Conservation (phyloP, 2,113 vertebrate genomes). For the Microcebus lehilahytsara region DNA sequence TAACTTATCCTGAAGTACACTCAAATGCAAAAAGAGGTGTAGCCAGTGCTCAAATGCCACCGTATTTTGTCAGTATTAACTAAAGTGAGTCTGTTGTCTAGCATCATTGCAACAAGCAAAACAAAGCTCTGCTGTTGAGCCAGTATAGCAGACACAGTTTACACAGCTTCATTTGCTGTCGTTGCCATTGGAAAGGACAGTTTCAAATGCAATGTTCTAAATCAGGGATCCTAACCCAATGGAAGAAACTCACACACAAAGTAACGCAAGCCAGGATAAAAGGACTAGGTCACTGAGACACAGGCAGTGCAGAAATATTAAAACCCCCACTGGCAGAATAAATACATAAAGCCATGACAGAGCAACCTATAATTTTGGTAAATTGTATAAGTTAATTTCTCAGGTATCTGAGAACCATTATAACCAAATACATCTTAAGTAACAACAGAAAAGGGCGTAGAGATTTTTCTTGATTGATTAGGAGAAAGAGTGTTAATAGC, state of each 20-base stretch:
- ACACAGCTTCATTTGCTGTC: background rate
- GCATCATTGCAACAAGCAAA: background rate
- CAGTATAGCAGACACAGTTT: background rate
- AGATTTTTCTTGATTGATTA: background rate
- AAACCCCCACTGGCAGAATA: background rate
- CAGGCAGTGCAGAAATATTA: no score
- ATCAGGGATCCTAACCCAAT: background rate
- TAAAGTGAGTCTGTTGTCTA: background rate
- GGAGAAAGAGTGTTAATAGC: background rate
- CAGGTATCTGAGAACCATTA: background rate
- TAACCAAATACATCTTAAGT: background rate
- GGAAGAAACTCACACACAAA: background rate
- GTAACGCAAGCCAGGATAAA: background rate
- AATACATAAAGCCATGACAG: background rate
- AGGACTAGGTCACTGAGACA: background rate
- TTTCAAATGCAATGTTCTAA: background rate
- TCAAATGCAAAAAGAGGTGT: background rate
- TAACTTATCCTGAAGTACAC: background rate
- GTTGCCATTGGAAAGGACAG: background rate
- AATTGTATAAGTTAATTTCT: background rate
- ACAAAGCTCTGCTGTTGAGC: background rate
- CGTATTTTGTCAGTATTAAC: background rate
- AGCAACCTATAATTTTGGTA: background rate
- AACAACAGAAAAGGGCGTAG: background rate
- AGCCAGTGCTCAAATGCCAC: background rate